phyloP scores from a whole-genome alignment of 2,888 invertebrate genomes.

The Leucoma salicis region DNA sequence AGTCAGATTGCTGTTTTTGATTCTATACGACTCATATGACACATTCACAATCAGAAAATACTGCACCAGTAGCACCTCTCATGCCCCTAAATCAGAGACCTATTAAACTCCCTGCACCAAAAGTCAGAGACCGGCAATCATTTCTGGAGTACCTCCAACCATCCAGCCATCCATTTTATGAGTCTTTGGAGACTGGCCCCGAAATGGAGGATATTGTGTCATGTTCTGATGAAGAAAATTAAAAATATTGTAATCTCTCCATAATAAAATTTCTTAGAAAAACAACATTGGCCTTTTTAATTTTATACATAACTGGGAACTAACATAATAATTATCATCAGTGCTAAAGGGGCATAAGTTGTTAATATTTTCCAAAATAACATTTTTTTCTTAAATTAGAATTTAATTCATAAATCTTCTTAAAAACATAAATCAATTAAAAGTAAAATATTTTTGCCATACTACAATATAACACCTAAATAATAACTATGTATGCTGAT shows the following conservation, averaged over 20 bases:
- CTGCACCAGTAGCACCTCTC: slow-evolving; percentile 14
- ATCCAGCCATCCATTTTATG: slow-evolving; percentile 16
- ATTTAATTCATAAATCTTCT: slow-evolving; percentile 11
- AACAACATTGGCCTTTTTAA: slow-evolving; percentile 14
- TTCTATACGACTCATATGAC: no score
- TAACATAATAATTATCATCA: slow-evolving; percentile 13
- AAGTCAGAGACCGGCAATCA: slow-evolving; percentile 6
- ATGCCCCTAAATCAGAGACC: slow-evolving; percentile 18
- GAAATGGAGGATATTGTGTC: slow-evolving; percentile 10
- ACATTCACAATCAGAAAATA: slow-evolving; percentile 11
- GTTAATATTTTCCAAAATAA: slow-evolving; percentile 13
- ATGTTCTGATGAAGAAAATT: slow-evolving; percentile 13
- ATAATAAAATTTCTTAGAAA: slow-evolving; percentile 13
- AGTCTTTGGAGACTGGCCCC: slow-evolving; percentile 16
- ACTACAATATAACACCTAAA: slow-evolving; percentile 5
- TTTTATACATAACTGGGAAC: slow-evolving; percentile 6
- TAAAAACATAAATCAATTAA: slow-evolving; percentile 9
- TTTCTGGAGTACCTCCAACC: slow-evolving; percentile 15
- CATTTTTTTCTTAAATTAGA: slow-evolving; percentile 11
- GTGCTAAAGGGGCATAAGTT: slow-evolving; percentile 14
- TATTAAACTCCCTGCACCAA: slow-evolving; percentile 16
- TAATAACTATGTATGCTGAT: slow-evolving; percentile 1
- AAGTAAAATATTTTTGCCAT: background rate
- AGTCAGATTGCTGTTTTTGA: no score
- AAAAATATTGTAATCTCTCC: slow-evolving; percentile 8